Conservation (phyloP, 2,797 vertebrate genomes). For the Enteromius fasciolatus region DNA sequence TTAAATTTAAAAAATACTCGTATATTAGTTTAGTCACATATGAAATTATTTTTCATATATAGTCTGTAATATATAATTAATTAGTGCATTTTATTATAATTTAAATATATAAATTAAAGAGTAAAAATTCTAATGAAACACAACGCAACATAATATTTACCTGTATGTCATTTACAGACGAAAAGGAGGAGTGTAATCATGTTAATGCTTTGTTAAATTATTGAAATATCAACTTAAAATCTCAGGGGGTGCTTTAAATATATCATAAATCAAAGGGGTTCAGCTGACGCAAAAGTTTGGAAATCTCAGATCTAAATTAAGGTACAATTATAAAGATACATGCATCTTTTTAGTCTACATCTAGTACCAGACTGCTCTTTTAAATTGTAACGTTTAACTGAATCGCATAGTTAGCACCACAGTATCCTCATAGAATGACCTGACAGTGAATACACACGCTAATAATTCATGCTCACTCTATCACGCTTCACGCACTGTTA, state of each 20-base stretch:
- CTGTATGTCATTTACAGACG: neutral
- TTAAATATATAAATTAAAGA: neutral
- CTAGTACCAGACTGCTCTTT: neutral
- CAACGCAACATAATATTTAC: neutral
- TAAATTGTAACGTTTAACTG: neutral
- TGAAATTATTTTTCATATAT: neutral
- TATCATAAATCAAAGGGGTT: neutral
- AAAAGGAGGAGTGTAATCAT: neutral
- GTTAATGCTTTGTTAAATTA: neutral
- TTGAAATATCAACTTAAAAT: neutral
- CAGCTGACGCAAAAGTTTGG: neutral
- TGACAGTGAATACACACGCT: neutral
- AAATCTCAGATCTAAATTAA: neutral
- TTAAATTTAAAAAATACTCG: neutral
- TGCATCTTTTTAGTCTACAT: neutral
- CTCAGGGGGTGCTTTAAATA: neutral
- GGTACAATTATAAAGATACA: neutral
- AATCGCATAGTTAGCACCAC: neutral
- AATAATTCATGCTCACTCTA: slow-evolving; percentile 1
- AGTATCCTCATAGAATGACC: neutral
- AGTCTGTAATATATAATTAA: neutral
- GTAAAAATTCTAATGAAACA: neutral
- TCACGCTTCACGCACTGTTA: neutral
- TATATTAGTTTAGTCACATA: neutral
- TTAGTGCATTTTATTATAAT: neutral